phyloP scores from a whole-genome alignment of 2,888 invertebrate genomes.

The Prosapia bicincta region DNA sequence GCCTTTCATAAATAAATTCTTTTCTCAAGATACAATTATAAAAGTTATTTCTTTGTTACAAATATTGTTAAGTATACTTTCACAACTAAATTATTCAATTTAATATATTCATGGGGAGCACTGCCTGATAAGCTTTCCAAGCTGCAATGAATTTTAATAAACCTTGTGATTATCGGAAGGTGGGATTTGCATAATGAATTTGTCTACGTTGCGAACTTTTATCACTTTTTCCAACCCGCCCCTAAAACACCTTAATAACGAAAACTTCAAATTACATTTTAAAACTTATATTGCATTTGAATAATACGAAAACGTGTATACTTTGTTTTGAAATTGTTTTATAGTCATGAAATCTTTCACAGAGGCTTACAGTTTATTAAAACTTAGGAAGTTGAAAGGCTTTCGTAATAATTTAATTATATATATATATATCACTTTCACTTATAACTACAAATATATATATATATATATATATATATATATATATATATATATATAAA shows the following conservation, averaged over 20 bases:
- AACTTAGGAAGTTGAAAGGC: too few relatives aligned
- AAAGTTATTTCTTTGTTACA: neutral
- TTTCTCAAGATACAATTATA: neutral
- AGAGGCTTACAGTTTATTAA: too few relatives aligned
- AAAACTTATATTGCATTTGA: neutral
- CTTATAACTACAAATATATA: too few relatives aligned
- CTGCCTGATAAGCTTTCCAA: neutral
- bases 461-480: too few relatives aligned
- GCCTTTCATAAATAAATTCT: neutral
- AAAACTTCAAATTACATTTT: neutral
- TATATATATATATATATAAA: too few relatives aligned
- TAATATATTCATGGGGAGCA: neutral
- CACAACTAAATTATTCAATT: neutral
- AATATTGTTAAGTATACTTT: neutral
- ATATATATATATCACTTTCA: too few relatives aligned
- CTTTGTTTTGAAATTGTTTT: too few relatives aligned
- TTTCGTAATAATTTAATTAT: too few relatives aligned
- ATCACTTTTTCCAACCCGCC: neutral
- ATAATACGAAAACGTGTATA: neutral
- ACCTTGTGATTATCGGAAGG: neutral
- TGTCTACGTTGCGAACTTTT: neutral
- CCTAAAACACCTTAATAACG: neutral
- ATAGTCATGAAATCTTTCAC: too few relatives aligned
- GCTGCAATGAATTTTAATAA: constrained; percentile 2
- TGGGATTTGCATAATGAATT: neutral